Conservation (phyloP, 2,113 vertebrate genomes). For the Eclectus roratus region DNA sequence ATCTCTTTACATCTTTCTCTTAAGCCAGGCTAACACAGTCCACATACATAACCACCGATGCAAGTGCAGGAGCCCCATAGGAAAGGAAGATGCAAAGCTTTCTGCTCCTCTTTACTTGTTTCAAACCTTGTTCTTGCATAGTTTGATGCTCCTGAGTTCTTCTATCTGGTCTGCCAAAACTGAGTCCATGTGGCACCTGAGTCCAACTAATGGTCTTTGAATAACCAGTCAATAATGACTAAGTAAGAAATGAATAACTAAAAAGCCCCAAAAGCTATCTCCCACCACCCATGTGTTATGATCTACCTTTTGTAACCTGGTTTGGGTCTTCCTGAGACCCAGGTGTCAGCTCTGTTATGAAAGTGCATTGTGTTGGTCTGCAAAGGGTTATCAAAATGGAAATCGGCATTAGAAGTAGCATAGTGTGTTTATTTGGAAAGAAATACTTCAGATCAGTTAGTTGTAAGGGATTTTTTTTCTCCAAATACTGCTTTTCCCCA, state of each 20-base stretch:
- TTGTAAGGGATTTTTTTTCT: neutral
- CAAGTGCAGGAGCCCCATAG: neutral
- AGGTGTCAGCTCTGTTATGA: neutral
- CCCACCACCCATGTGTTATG: neutral
- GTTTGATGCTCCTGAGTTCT: neutral
- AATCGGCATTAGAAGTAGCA: neutral
- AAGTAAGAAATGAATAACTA: neutral
- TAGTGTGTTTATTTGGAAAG: neutral
- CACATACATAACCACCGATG: neutral
- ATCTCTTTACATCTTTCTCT: neutral
- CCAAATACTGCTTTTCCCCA: neutral
- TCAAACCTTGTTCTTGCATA: neutral
- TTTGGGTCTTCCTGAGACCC: neutral
- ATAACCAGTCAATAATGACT: neutral
- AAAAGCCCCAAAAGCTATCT: neutral
- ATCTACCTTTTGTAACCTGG: neutral
- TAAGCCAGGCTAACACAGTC: neutral
- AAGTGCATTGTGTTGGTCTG: neutral
- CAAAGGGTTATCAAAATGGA: neutral
- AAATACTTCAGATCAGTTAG: neutral
- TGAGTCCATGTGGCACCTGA: neutral
- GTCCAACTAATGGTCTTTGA: neutral
- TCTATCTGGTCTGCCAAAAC: neutral
- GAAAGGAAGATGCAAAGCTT: neutral
- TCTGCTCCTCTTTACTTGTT: neutral